phyloP scores from a whole-genome alignment of 2,797 vertebrate species.

The Cyprinella venusta region DNA sequence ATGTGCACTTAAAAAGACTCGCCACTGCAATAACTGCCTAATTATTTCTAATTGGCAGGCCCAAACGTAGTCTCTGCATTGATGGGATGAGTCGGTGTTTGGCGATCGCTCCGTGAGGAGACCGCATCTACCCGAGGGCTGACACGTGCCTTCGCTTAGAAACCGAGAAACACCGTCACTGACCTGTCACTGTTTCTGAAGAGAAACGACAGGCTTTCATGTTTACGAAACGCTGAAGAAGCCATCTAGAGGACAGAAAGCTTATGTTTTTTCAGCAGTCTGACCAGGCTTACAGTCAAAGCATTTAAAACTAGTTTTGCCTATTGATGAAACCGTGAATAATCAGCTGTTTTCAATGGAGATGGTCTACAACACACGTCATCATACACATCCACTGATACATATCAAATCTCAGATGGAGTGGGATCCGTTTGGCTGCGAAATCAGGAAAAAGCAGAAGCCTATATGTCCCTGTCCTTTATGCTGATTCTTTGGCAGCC shows the following conservation, averaged over 20 bases:
- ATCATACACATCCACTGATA: background rate
- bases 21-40: slow-evolving; percentile 98
- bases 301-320: background rate
- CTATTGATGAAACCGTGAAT: too few species aligned
- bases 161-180: slow-evolving; percentile 66
- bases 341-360: background rate
- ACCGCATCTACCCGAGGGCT: slow-evolving; percentile 68
- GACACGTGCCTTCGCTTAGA: slow-evolving; percentile 58
- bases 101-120: slow-evolving; percentile 85
- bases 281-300: background rate
- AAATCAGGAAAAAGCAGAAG: background rate
- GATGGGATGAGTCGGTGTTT: slow-evolving; percentile 78
- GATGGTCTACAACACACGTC: background rate
- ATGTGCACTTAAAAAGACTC: slow-evolving; percentile 99
- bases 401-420: background rate
- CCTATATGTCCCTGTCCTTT: background rate
- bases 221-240: background rate
- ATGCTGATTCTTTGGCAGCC: background rate
- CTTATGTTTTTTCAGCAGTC: background rate
- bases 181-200: slow-evolving; percentile 21
- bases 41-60: slow-evolving; percentile 99
- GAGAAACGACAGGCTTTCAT: background rate
- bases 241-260: background rate
- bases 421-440: background rate
- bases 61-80: slow-evolving; percentile 92